Evolutionary conservation across 2,797 vertebrate species (phyloP), one percentile per base, ranked within the genome.

Genomic region (Pelochelys cantorii): DNA sequence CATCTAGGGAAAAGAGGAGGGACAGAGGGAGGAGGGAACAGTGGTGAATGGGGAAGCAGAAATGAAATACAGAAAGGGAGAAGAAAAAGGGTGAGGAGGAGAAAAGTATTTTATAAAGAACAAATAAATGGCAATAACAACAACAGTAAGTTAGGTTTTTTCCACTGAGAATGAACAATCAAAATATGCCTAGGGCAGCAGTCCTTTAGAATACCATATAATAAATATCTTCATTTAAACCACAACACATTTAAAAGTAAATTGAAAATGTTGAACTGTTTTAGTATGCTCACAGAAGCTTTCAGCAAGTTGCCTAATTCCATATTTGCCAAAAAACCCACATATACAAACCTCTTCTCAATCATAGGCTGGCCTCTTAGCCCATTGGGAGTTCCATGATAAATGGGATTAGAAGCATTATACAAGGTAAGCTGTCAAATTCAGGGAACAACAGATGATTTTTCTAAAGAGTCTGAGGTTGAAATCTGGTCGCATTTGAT

Each of bases 341-440:
- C 10, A 68, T 22, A 65, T 55, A 84, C 13, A 34, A 13, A 52
- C 6, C 48, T 31, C 60, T 42, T 34, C 48, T 48, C 7, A 90
- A 17, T 14, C 31, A 53, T 5, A 57, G 0, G 1, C 2, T n/a
- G n/a, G 31, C 9, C n/a, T 55, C 93, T 54, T 23, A 81, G 4
- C 62, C 29, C 77, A 34, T 0, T 27, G 56, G 3, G 68, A 75
- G 14, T 18, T 11, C 1, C 14, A 60, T 0, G 56, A 42, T 59
- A 37, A 78, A 7, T 53, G 3, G 23, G 42, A 60, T 5, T 34
- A 29, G 68, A 79, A 83, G 57, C 5, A 77, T 7, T 71, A 37
- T 37, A 34, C n/a, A 37, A 57, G 31, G 12, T 53, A 31, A 37
- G 23, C 5, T 29, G 18, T 71, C 29, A 86, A 31, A 79, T 2